phyloP scores from a whole-genome alignment of 64 coral and sea anemone species.

The Platygyra sinensis region DNA sequence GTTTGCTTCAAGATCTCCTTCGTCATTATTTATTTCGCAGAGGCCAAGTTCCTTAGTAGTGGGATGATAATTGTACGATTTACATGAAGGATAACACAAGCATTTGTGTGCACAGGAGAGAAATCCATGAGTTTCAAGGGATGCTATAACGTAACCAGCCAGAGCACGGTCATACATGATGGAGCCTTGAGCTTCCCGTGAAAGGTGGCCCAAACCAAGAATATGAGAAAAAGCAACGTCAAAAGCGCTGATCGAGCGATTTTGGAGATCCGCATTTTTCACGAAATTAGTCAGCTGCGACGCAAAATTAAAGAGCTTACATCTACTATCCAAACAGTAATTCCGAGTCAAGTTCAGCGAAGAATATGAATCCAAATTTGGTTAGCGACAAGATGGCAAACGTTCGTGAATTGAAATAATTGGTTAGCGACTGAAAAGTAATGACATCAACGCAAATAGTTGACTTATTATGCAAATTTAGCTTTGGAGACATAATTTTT shows the following conservation, averaged over 20 bases:
- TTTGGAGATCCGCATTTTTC: neutral
- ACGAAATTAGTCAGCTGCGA: neutral
- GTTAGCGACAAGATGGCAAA: neutral
- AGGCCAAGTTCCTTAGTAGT: neutral
- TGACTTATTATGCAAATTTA: neutral
- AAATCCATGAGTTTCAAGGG: neutral
- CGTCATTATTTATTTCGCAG: neutral
- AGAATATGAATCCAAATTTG: neutral
- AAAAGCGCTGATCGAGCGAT: neutral
- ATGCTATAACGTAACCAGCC: neutral
- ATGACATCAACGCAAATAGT: neutral
- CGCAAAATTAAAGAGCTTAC: too few species aligned
- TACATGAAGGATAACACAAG: neutral
- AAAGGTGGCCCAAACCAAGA: neutral
- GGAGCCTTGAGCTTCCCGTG: neutral
- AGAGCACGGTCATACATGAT: neutral
- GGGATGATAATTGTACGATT: neutral
- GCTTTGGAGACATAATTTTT: too few species aligned
- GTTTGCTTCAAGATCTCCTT: neutral
- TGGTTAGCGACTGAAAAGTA: neutral
- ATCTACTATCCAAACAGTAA: too few species aligned
- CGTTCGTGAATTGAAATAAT: neutral
- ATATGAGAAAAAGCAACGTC: neutral
- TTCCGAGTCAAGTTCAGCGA: neutral
- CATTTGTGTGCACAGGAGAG: neutral